Base-by-base conservation (phyloP, 2,113 vertebrate species). In the Haplochromis vanheusdeni region DNA sequence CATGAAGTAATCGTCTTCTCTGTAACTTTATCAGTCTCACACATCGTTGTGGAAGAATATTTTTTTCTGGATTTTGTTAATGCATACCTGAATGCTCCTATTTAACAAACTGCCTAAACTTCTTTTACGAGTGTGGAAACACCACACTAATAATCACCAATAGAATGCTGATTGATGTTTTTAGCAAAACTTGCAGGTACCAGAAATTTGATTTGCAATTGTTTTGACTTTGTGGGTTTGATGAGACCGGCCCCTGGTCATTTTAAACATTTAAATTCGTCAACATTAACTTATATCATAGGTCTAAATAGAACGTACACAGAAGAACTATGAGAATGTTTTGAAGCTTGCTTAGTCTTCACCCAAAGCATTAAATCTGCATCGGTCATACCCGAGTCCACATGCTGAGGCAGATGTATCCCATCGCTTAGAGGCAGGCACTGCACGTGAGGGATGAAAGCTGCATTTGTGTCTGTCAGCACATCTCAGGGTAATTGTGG, bases 381-480 rank as follows among this genome's bases (percentile, higher is more conserved):
- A 14, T 31, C 1, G 3, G 19, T 68, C 45, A 42, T 6, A 73
- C 21, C 11, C 5, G 1, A 68, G 19, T 82, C 51, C 62, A 56
- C 33, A 7, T 83, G 82, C 26, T 87, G 84, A 81, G 33, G 35
- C 16, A 62, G 8, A 55, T 40, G 58, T 9, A 21, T 68, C 80
- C 70, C 37, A 55, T 85, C 70, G 5, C 51, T 77, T 13, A 51
- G 73, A 49, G 10, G 7, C 45, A 75, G 82, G 12, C 73, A 9
- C n/a, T 80, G 37, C 86, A 90, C 6, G 85, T 89, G 91, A 90
- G 31, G 54, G 84, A 87, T 56, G 82, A 87, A 82, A 35, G 52
- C 75, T 33, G 49, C 9, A 23, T 28, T 51, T 79, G 40, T 84
- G 84, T 81, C 9, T 45, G 94, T 94, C 94, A 95, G 92, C 92